Conservation (phyloP, 1,140 invertebrate species). For the Zophobas atratus region DNA sequence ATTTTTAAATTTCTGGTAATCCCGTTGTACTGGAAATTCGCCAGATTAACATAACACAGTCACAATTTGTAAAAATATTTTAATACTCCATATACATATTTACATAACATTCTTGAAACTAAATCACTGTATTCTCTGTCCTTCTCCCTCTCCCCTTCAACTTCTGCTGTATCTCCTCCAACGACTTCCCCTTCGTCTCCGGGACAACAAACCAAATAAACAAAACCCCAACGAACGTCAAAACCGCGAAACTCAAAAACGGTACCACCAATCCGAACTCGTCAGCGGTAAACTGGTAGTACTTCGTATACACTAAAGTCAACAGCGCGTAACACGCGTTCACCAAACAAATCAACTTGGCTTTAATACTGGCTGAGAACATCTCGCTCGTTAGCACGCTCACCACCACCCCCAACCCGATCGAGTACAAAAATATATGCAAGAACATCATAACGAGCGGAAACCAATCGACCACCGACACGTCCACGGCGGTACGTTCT, state of each 20-base stretch:
- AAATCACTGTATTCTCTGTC: neutral
- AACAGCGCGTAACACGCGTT: conserved; percentile 54
- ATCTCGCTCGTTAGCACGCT: conserved; percentile 63
- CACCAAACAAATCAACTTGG: conserved; percentile 57
- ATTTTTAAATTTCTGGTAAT: too few species aligned
- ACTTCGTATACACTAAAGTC: conserved; percentile 64
- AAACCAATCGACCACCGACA: conserved; percentile 61
- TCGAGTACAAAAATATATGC: conserved; percentile 57
- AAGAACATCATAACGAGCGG: conserved; percentile 60
- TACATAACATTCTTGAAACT: neutral
- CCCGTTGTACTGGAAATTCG: too few species aligned
- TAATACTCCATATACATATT: neutral
- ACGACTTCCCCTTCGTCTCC: conserved; percentile 30
- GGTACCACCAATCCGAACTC: conserved; percentile 79
- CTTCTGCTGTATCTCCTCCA: conserved; percentile 33
- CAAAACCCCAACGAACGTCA: neutral
- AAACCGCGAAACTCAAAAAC: conserved; percentile 85
- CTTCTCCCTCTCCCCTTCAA: neutral
- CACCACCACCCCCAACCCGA: conserved; percentile 62
- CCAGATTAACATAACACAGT: too few species aligned
- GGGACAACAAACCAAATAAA: conserved; percentile 32
- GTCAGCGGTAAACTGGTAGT: conserved; percentile 65
- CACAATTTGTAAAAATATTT: neutral
- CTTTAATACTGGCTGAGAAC: conserved; percentile 64
- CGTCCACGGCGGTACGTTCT: conserved; percentile 54